A percentile compares a stretch with the other conserved stretches of the same genome.
phyloP scores from a whole-genome alignment of 1,140 invertebrate genomes.

The Apis mellifera region Amel_HAv3.1 CM009932.2:8248001-8248500 shows the following conservation, averaged over 20 bases:
- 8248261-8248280: constrained; percentile 47
- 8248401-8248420: background rate
- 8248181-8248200: background rate
- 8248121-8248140: constrained; percentile 30
- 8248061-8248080: background rate
- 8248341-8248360: constrained; percentile 27
- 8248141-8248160: constrained; percentile 41
- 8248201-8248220: constrained; percentile 28
- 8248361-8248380: constrained; percentile 37
- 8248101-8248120: constrained; percentile 16
- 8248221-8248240: constrained; percentile 7
- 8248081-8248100: background rate
- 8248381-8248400: constrained; percentile 6
- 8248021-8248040: background rate
- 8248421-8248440: background rate
- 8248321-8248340: constrained; percentile 54
- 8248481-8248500: background rate
- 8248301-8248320: constrained; percentile 36
- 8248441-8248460: no score
- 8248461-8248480: background rate
- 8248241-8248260: constrained; percentile 38
- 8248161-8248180: constrained; percentile 36
- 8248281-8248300: constrained; percentile 32
- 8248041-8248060: background rate
- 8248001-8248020: background rate